Base-by-base conservation (phyloP, 2,888 invertebrate genomes). In the Galeopsomyia nigrocyanea region DNA sequence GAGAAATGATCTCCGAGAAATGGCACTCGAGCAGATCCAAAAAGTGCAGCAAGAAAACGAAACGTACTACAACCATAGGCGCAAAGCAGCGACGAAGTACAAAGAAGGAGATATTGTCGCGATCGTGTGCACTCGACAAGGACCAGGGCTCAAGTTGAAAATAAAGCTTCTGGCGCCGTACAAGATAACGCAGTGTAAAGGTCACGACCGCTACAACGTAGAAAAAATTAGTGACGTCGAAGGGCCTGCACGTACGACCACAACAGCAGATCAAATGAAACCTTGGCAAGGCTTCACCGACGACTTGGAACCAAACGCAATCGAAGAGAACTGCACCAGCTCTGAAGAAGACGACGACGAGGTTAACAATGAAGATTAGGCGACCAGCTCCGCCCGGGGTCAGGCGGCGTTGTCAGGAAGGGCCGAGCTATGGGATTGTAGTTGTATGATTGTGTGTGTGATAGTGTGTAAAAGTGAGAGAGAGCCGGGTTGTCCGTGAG, bases 101-200 rank as follows among this genome's bases (percentile, higher is more conserved):
- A 14, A 21, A 1, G 17, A 46, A n/a, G 66, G 66, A 22, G 66
- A 57, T 21, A 16, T 65, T 5, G 47, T 66, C 10, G 51, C 66
- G 22, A 64, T 64, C 19, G 7, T 17, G 17, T n/a, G 39, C 3
- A 57, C 46, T 0, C 66, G 56, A 6, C 19, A 19, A 19, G 46
- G 66, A 0, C 22, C 57, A 0, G 66, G 66, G 16, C 47, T 66
- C 1, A 56, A 66, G 19, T 17, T 66, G 9, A 9, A 21, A 1
- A 47, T 66, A 14, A 55, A 66, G n/a, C 60, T 31, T 7, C 51
- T 68, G 16, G 53, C 49, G 1, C 68, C 68, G 0, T 60, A 53
- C 21, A 22, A 31, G 2, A 19, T 68, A 10, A 3, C 14, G 1
- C 55, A 22, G 14, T 56, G 55, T 31, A 55, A 58, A 10, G 55